These are phyloP conservation scores for Bombus affinis DNA, from an alignment of 1,140 invertebrate genomes.

Conservation along the genomic window DNA sequence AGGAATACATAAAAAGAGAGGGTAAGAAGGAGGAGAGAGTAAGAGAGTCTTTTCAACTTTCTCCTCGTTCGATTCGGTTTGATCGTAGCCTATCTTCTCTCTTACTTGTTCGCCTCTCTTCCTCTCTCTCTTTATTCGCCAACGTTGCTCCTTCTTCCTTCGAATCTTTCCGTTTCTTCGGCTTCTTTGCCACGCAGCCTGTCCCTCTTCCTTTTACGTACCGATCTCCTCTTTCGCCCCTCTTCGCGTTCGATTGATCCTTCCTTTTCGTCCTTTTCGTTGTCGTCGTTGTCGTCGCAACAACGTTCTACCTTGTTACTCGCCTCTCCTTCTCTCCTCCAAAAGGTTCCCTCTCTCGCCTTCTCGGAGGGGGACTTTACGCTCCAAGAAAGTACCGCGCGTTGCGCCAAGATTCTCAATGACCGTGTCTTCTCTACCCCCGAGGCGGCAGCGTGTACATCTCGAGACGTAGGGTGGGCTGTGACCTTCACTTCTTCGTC, in stretches of 20 bases:
- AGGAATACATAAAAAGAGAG: conserved; percentile 12
- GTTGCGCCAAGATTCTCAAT: conserved; percentile 46
- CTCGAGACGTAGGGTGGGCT: conserved; percentile 16
- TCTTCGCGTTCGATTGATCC: conserved; percentile 29
- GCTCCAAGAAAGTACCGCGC: conserved; percentile 24
- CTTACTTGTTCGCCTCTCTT: background rate
- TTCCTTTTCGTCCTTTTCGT: conserved; percentile 51
- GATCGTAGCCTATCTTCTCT: conserved; percentile 35
- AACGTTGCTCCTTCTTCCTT: conserved; percentile 25
- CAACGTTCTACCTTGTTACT: conserved; percentile 47
- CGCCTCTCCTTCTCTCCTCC: background rate
- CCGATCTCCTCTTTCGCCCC: background rate
- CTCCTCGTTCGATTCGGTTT: conserved; percentile 59
- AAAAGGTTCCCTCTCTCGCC: background rate
- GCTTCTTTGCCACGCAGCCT: conserved; percentile 32
- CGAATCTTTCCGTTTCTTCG: conserved; percentile 38
- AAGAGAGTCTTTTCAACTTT: conserved; percentile 56
- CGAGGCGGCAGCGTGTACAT: background rate
- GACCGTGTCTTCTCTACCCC: conserved; percentile 48
- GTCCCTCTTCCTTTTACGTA: conserved; percentile 40
- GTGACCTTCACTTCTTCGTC: conserved; percentile 46
- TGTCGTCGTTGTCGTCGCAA: conserved; percentile 37
- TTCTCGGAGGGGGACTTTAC: background rate
- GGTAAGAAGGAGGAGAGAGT: conserved; percentile 16
- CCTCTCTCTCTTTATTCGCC: background rate